phyloP scores from a whole-genome alignment of 1,140 invertebrate genomes.

The Apis mellifera region DNA sequence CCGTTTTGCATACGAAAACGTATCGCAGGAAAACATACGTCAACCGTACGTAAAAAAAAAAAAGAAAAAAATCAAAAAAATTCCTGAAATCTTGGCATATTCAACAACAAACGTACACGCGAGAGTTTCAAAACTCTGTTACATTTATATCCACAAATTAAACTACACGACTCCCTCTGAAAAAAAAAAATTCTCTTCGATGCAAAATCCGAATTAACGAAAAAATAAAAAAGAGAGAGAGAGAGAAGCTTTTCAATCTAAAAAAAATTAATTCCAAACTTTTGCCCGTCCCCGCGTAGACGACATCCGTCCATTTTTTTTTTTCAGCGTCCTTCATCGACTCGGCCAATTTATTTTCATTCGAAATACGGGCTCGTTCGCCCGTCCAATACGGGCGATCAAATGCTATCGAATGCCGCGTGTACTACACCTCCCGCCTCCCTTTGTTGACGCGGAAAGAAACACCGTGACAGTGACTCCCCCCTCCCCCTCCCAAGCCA shows the following conservation, averaged over 20 bases:
- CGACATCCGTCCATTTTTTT: background rate
- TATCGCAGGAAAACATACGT: background rate
- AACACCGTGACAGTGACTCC: slow-evolving; percentile 69
- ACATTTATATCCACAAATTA: too few species aligned
- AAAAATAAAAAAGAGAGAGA: too few species aligned
- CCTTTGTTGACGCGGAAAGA: slow-evolving; percentile 77
- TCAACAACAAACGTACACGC: too few species aligned
- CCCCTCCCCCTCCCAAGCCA: background rate
- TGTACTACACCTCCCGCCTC: background rate
- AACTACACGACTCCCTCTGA: too few species aligned
- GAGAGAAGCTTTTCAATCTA: background rate
- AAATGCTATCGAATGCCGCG: slow-evolving; percentile 38
- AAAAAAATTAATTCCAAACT: background rate
- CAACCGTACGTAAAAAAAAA: background rate
- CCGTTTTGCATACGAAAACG: background rate
- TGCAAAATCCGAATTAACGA: too few species aligned
- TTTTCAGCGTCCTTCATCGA: background rate
- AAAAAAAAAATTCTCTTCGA: too few species aligned
- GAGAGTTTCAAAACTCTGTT: too few species aligned
- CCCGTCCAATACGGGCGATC: slow-evolving; percentile 40
- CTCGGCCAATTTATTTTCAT: slow-evolving; percentile 26
- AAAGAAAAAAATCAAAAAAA: too few species aligned
- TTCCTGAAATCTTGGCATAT: too few species aligned
- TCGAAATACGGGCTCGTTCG: slow-evolving; percentile 10
- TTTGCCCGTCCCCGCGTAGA: background rate